These are phyloP conservation scores for Tachysurus fulvidraco DNA, from an alignment of 2,113 vertebrate genomes.

Conservation along the genomic window DNA sequence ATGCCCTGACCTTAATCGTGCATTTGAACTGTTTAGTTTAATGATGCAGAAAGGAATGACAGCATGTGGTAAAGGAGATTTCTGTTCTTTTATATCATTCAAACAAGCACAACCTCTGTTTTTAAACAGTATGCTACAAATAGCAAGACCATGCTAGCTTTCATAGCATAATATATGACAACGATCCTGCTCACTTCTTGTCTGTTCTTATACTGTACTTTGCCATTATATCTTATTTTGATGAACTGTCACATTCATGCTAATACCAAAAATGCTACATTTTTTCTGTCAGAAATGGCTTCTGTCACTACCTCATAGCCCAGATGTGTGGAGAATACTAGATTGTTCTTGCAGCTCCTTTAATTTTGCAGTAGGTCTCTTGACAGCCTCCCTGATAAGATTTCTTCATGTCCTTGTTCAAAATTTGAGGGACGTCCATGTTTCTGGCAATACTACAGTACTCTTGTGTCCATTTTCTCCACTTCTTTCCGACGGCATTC, in stretches of 20 bases:
- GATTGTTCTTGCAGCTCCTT: neutral
- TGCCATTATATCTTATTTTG: neutral
- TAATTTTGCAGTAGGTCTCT: neutral
- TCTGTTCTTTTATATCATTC: neutral
- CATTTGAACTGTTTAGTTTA: neutral
- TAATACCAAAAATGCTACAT: neutral
- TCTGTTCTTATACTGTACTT: neutral
- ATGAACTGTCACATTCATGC: neutral
- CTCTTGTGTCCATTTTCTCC: neutral
- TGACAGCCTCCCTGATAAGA: neutral
- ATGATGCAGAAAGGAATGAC: constrained; percentile 4
- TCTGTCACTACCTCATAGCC: neutral
- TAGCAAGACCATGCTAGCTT: neutral
- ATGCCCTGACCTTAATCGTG: neutral
- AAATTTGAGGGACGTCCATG: neutral
- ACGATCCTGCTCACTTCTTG: neutral
- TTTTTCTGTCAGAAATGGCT: neutral
- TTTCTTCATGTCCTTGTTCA: neutral
- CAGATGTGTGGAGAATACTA: neutral
- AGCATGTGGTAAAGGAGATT: neutral
- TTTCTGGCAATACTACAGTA: neutral
- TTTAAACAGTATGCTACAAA: neutral
- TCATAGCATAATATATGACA: neutral
- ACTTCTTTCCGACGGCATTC: neutral
- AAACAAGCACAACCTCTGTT: neutral